Evolutionary conservation across 2,797 vertebrate genomes (phyloP), one percentile per base, ranked within the genome.

Genomic region (Melanotaenia nigrans): DNA sequence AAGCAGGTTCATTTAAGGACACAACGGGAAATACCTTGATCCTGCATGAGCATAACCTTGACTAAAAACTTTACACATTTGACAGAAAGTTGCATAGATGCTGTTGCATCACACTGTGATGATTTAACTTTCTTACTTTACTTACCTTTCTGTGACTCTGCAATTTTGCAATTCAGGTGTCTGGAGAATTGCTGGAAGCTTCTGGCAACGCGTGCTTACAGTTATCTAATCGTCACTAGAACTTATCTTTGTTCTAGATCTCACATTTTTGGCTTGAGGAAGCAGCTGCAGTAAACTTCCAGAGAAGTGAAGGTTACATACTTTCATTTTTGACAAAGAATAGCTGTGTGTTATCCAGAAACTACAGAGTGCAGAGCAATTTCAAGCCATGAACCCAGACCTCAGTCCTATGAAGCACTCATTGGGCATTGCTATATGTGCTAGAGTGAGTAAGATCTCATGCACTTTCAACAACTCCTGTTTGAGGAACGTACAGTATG

Each of bases 171-270:
- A 22, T 22, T 56, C 38, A 28, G 22, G 24, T 58, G 24, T 61
- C 4, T 53, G 42, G 3, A 71, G 0, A 63, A 9, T 16, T 47
- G 24, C 54, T 61, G 12, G 47, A 61, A 71, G 16, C 11, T 16
- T 78, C 35, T 45, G 1, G 20, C 0, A 0, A 2, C 28, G 11
- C 20, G 36, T 51, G 24, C 9, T 25, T 11, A 40, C 14, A 40
- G 30, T 74, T 74, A 72, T 81, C 56, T 61, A 13, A 76, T 82
- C 35, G n/a, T 40, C n/a, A 32, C 28, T 54, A 3, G 11, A 58
- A 32, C 18, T 1, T 38, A 77, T 71, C 75, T 73, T 55, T 33
- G 49, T 51, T n/a, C 60, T 61, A 3, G 1, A 67, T 78, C 74
- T 66, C 47, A 45, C 63, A 54, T 16, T 16, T 8, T 33, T 56